Percentiles rank a stretch among this genome's conserved stretches.
Evolutionary conservation across 2,113 vertebrate genomes (phyloP).

Genomic region (Apteryx mantelli): DNA sequence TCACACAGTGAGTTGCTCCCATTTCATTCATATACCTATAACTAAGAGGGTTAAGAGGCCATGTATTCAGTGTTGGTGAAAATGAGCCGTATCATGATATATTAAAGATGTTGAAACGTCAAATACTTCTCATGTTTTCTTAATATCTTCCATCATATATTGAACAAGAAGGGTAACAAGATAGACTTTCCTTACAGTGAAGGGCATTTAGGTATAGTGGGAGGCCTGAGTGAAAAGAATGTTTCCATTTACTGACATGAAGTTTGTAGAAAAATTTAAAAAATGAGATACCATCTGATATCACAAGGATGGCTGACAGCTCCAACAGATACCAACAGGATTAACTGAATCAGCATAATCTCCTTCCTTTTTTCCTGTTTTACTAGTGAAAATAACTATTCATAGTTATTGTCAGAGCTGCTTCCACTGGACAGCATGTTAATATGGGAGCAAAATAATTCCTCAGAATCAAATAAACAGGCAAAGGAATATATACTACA

Average conservation of each 20-base stretch:
- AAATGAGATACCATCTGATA: neutral
- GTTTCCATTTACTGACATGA: neutral
- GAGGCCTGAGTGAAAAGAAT: neutral
- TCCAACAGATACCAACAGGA: neutral
- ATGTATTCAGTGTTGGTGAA: neutral
- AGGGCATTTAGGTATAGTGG: neutral
- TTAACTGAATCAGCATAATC: neutral
- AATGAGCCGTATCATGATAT: neutral
- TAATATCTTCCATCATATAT: neutral
- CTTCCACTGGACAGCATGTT: neutral
- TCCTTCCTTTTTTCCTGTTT: neutral
- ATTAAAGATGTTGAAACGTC: neutral
- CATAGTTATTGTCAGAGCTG: neutral
- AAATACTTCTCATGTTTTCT: neutral
- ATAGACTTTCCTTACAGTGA: neutral
- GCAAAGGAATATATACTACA: neutral
- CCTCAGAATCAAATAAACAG: neutral
- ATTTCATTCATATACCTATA: neutral
- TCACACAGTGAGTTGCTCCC: neutral
- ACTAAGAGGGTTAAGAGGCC: neutral
- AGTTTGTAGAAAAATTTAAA: neutral
- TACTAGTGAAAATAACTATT: neutral
- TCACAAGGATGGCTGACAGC: neutral
- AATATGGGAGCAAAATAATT: neutral
- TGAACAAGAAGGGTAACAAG: neutral